Evolutionary conservation across 2,113 vertebrate species (phyloP), one percentile per base, ranked within the genome.

Genomic region (Brachypodius melanocephalos): DNA sequence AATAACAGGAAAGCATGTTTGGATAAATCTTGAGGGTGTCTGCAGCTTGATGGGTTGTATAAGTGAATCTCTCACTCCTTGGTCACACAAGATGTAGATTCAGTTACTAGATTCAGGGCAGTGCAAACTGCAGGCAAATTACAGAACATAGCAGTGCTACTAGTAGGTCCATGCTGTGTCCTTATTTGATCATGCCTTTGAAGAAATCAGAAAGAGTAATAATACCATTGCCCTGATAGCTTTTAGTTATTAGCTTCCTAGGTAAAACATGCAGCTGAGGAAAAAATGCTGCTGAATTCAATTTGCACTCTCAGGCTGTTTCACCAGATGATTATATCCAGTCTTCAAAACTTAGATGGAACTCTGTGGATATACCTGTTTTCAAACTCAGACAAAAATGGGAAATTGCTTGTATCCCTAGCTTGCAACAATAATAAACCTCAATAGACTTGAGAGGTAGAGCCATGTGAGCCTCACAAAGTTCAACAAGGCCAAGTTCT

Each of bases 21-120:
- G 66, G n/a, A 52, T 95, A 92, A 90, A 83, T 94, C 71, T 85
- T 85, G 74, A 92, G 82, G 59, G 25, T 83, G 48, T 85, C 73
- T 85, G 43, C 43, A 85, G 25, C 36, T 40, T 88, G 86, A 42
- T 32, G 73, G 48, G 66, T 71, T 68, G 59, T 58, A 51, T 19
- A 8, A 25, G 26, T 65, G 77, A 45, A 52, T 61, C 25, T 79
- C 71, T 83, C 52, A n/a, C 32, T 90, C 90, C 58, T 48, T 2
- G 0, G 40, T 71, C 54, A 62, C 46, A 26, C 11, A 54, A 46
- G 38, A 62, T 51, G 16, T 25, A 68, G 25, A 54, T 40, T 91
- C 51, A 48, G 20, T 68, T 76, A 63, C 34, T 45, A 83, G 38
- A 38, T 38, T 38, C 38, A 38, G 26, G 26, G 74, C 5, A 22